These are phyloP conservation scores for Alaudala cheleensis DNA, from an alignment of 2,113 vertebrate genomes.

Conservation along the genomic window DNA sequence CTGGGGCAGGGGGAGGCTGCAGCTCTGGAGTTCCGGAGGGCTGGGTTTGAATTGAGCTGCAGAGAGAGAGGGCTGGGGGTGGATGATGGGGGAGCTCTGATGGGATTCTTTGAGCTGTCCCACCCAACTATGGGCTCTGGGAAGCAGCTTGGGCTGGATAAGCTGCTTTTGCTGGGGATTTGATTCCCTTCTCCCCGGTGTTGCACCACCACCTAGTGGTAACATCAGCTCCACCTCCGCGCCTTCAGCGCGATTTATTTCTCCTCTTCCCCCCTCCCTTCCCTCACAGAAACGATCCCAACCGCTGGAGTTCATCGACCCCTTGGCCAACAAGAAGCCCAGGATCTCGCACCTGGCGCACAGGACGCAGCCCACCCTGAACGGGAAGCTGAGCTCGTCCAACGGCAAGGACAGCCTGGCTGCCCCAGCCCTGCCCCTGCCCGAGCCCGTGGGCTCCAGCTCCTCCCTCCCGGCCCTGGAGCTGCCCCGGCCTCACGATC, in stretches of 20 bases:
- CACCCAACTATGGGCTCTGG: fast-evolving
- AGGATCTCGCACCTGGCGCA: conserved; percentile 89
- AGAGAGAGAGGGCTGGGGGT: neutral
- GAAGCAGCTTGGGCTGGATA: neutral
- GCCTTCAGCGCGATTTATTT: fast-evolving
- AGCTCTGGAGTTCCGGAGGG: neutral
- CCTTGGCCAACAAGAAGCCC: conserved; percentile 89
- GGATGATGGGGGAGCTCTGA: fast-evolving
- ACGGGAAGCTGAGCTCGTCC: conserved; percentile 83
- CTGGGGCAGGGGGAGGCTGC: neutral
- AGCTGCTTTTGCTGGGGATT: neutral
- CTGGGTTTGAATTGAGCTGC: fast-evolving
- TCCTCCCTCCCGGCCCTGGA: conserved; percentile 77
- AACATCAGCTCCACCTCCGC: neutral
- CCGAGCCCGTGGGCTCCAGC: conserved; percentile 62
- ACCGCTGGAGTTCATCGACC: conserved; percentile 88
- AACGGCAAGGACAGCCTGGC: conserved; percentile 77
- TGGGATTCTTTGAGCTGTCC: neutral
- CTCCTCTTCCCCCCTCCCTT: fast-evolving
- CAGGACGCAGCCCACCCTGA: conserved; percentile 80
- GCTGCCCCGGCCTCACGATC: conserved; percentile 83
- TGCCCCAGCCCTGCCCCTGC: conserved; percentile 11
- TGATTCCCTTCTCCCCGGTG: neutral
- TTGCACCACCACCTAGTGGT: conserved; percentile 50
- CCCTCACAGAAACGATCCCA: conserved; percentile 83